A percentile compares a stretch with the other conserved stretches of the same genome.
These are phyloP conservation scores for Caranx melampygus DNA, from an alignment of 2,113 vertebrate genomes.

Conservation along the genomic window DNA sequence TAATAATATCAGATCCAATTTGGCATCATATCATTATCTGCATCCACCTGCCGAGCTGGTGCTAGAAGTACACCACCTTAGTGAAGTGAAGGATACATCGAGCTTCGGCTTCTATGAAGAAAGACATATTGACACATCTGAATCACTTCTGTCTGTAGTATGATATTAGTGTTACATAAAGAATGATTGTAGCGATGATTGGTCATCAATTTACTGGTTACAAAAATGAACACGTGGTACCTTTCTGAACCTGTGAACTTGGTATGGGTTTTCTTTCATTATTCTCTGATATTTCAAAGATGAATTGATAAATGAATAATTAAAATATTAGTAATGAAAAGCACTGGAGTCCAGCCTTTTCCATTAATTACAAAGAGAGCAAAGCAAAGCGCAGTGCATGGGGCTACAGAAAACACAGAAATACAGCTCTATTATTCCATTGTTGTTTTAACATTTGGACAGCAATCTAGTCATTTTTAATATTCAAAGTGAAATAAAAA, in stretches of 20 bases:
- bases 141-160: background rate
- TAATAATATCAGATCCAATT: conserved; percentile 30
- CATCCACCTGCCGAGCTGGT: background rate
- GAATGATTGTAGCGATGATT: background rate
- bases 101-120: background rate
- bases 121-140: background rate
- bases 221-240: too few relatives aligned
- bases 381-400: background rate
- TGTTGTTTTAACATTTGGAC: background rate
- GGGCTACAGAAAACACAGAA: background rate
- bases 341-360: background rate
- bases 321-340: background rate
- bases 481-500: background rate
- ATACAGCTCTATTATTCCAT: background rate
- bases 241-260: background rate
- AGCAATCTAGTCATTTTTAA: background rate
- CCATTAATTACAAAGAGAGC: background rate
- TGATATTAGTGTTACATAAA: background rate
- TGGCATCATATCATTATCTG: conserved; percentile 17
- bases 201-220: background rate
- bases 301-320: background rate
- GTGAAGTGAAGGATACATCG: background rate
- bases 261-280: background rate
- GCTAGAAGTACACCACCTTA: conserved; percentile 3
- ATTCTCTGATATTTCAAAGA: background rate